Conservation (phyloP, 2,113 vertebrate species). For the Blennius ocellaris region DNA sequence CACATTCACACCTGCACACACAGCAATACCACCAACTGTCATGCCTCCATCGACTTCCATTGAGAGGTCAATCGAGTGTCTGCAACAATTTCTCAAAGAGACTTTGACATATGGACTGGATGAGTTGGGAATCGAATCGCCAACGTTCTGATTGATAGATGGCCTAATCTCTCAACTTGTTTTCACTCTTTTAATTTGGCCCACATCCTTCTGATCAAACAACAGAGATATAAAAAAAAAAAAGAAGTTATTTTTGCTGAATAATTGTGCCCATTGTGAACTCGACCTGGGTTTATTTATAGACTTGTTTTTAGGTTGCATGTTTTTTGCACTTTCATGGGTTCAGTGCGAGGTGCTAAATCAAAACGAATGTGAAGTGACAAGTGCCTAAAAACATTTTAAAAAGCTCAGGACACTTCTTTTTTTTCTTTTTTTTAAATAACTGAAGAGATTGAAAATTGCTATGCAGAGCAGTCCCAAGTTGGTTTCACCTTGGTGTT, state of each 20-base stretch:
- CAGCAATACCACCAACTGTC: no score
- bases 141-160: no score
- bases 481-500: constrained; percentile 11
- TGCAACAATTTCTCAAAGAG: no score
- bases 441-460: constrained; percentile 3
- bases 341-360: constrained; percentile 6
- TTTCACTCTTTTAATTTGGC: no score
- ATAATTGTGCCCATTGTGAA: neutral
- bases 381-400: constrained; percentile 9
- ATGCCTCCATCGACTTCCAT: no score
- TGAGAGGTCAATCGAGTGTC: no score
- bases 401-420: constrained; percentile 5
- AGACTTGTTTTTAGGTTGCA: constrained; percentile 1
- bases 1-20: no score
- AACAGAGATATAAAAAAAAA: constrained; percentile 6
- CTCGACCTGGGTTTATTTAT: constrained; percentile 34
- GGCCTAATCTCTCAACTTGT: no score
- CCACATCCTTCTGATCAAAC: neutral
- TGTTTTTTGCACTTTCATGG: constrained; percentile 22
- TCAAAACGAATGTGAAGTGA: constrained; percentile 19
- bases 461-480: neutral
- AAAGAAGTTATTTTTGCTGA: constrained; percentile 13
- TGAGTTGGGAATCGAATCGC: no score
- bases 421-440: constrained; percentile 4
- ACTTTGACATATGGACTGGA: no score